These are phyloP conservation scores for Chroicocephalus ridibundus DNA, from an alignment of 2,113 vertebrate species.

Conservation along the genomic window DNA sequence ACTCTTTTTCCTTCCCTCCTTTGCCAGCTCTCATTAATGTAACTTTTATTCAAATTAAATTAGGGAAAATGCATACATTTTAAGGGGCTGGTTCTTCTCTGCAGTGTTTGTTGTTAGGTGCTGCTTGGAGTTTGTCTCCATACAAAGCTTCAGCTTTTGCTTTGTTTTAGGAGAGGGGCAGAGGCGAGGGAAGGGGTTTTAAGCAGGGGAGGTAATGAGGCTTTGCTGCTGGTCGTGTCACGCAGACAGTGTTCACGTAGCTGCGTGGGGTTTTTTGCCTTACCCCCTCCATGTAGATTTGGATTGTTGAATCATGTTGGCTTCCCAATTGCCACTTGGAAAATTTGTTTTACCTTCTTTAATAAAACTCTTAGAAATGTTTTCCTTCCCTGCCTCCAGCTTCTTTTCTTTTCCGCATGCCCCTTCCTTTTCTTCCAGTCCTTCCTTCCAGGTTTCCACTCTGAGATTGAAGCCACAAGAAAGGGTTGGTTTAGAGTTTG, in stretches of 20 bases:
- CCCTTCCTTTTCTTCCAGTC: not conserved
- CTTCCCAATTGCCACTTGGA: not conserved
- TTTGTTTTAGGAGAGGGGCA: not conserved
- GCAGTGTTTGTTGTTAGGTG: not conserved
- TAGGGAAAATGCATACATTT: not conserved
- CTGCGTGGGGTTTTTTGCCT: not conserved
- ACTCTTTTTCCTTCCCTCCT: not conserved
- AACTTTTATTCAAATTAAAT: not conserved
- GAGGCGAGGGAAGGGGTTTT: not conserved
- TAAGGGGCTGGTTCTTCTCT: not conserved
- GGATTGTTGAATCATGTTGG: not conserved
- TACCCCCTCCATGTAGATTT: not conserved
- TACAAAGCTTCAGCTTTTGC: not conserved
- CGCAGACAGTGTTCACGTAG: not conserved
- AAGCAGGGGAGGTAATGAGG: not conserved
- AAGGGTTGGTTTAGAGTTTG: not conserved
- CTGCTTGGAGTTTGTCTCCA: not conserved
- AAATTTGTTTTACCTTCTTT: not conserved
- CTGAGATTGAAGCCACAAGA: not conserved
- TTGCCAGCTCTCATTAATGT: not conserved
- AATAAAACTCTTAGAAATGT: not conserved
- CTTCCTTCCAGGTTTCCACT: slow-evolving; percentile 35
- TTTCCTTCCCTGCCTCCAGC: not conserved
- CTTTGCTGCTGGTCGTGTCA: not conserved
- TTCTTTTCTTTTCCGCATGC: not conserved